Evolutionary conservation across 1,140 invertebrate species (phyloP), one percentile per base, ranked within the genome.

Genomic region (Sitobion miscanthi): DNA sequence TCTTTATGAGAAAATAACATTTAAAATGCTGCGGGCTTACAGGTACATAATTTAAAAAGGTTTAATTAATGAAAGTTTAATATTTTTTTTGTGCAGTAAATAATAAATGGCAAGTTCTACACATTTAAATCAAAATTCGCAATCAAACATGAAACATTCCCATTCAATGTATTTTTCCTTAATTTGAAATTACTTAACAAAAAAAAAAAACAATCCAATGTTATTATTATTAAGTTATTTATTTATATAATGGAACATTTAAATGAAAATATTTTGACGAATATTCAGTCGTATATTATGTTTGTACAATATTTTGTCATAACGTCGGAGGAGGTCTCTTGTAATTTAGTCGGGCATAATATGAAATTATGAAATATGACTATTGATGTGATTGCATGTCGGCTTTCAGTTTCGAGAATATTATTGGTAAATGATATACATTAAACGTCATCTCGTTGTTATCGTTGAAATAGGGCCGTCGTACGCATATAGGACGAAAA

Each of bases 61-160:
- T 47, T 86, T 86, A 86, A 86, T 86, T 86, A 86, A 86, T 47
- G 14, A 23, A 45, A 30, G 42, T 47, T 86, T 47, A 83, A 83
- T 42, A 38, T 38, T 38, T 38, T 83, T 69, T 38, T 38, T 38
- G 35, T 38, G n/a, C 17, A 38, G 77, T 35, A 23, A 83, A 83
- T 83, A 77, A 77, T 77, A 77, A 77, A 83, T 82, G 23, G 35
- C 1, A 83, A 38, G 35, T 83, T 83, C 23, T 83, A 23, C 6
- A 38, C 14, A 35, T 35, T 77, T n/a, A 77, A 30, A 77, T n/a
- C 2, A n/a, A 69, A 83, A 38, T 83, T 8, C 8, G 21, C 20
- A 23, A 83, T 35, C 35, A 83, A 83, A 83, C 38, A 82, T 82
- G 69, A 82, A 38, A 82, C n/a, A 82, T 83, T 83, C 8, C 35